Evolutionary conservation across 2,888 invertebrate species (phyloP).

Genomic region (Rosalia funebris): DNA sequence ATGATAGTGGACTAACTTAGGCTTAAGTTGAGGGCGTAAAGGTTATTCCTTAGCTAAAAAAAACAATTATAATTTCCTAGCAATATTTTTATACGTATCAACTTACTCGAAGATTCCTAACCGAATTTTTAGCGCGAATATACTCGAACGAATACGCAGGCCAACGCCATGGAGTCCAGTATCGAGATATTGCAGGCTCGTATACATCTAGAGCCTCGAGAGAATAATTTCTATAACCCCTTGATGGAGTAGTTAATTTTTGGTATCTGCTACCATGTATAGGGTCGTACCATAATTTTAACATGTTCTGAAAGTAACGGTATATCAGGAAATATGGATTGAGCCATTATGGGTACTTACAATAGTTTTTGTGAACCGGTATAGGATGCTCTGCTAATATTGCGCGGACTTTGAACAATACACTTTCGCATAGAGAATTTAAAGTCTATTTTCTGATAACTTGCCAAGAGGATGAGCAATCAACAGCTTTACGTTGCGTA

Average conservation of each 20-base stretch:
- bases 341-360: not conserved
- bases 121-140: not conserved
- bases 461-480: not conserved
- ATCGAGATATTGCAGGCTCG: not conserved
- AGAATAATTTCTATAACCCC: not conserved
- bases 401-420: not conserved
- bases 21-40: conserved; percentile 22
- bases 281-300: not conserved
- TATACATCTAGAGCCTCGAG: not conserved
- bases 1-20: too few species aligned
- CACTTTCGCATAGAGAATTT: not conserved
- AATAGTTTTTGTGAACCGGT: not conserved
- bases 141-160: not conserved
- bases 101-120: conserved; percentile 31
- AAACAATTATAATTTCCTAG: not conserved
- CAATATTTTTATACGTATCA: conserved; percentile 1
- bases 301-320: not conserved
- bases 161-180: not conserved
- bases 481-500: too few species aligned
- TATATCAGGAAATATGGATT: not conserved
- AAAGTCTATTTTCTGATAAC: not conserved
- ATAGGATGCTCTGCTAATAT: not conserved
- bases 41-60: conserved; percentile 33
- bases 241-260: not conserved
- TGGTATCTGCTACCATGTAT: not conserved